Evolutionary conservation across 1,140 invertebrate genomes (phyloP).

Genomic region (Bicyclus anynana): DNA sequence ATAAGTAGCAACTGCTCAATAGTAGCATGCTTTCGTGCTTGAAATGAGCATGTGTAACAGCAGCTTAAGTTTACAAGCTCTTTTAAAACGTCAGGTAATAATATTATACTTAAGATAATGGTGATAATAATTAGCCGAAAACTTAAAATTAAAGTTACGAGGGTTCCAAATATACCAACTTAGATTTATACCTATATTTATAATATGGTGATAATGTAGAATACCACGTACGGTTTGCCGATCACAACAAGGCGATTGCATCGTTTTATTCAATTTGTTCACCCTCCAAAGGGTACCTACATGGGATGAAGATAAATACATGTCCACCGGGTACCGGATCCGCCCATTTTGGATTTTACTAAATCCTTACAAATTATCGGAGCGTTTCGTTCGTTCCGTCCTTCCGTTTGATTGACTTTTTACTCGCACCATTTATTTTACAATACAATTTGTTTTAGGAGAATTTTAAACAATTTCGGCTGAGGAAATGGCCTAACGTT

Average conservation of each 20-base stretch:
- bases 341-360: constrained; percentile 27
- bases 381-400: constrained; percentile 15
- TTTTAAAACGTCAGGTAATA: too few relatives aligned
- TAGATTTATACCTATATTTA: too few relatives aligned
- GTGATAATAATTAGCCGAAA: too few relatives aligned
- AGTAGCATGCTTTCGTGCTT: too few relatives aligned
- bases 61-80: too few relatives aligned
- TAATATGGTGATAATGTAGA: not conserved
- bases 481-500: not conserved
- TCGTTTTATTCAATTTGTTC: constrained; percentile 30
- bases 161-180: too few relatives aligned
- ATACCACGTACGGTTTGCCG: not conserved
- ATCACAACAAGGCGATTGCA: constrained; percentile 16
- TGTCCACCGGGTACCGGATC: constrained; percentile 22
- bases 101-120: too few relatives aligned
- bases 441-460: not conserved
- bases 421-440: constrained; percentile 15
- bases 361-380: constrained; percentile 30
- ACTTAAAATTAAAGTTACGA: too few relatives aligned
- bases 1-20: too few relatives aligned
- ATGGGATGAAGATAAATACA: constrained; percentile 29
- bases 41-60: too few relatives aligned
- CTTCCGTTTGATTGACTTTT: constrained; percentile 10
- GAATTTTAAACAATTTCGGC: not conserved
- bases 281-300: constrained; percentile 25